A percentile compares a stretch with the other conserved stretches of the same genome.
These are phyloP conservation scores for Hyperoplus immaculatus DNA, from an alignment of 2,797 vertebrate species.

Conservation along the genomic window DNA sequence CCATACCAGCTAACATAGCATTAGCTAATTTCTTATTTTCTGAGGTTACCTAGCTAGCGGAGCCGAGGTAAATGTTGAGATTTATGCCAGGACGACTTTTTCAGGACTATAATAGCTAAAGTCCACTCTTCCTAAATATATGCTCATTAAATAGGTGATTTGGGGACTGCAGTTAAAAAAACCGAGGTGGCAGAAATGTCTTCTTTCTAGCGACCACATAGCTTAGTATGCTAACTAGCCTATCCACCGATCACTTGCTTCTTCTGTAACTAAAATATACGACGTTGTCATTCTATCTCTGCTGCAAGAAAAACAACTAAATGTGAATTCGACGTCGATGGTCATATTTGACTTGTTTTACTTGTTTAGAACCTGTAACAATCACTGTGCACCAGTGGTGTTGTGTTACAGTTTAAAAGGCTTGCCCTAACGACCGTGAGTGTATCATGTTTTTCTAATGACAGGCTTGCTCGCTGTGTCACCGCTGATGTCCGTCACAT, in stretches of 20 bases:
- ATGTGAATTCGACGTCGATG: neutral
- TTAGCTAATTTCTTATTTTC: slow-evolving; percentile 46
- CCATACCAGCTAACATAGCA: slow-evolving; percentile 68
- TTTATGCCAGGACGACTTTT: neutral
- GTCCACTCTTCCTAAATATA: neutral
- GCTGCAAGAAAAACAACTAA: neutral
- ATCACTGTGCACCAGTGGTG: neutral
- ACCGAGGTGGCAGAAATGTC: neutral
- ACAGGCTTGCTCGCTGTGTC: slow-evolving; percentile 13
- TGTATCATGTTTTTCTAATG: neutral
- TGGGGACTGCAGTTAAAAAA: neutral
- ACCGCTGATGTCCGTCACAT: slow-evolving; percentile 38
- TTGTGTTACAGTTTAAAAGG: slow-evolving; percentile 2
- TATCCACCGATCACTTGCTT: slow-evolving; percentile 26
- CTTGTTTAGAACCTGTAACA: neutral
- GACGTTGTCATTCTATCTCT: neutral
- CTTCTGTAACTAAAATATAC: slow-evolving; percentile 13
- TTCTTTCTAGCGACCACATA: slow-evolving; percentile 25
- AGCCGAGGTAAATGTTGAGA: slow-evolving; percentile 6
- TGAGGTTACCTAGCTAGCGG: slow-evolving; percentile 21
- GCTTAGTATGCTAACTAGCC: slow-evolving; percentile 57
- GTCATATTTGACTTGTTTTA: too few species aligned
- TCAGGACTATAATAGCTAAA: neutral
- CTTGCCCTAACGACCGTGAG: neutral
- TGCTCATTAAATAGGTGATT: fast-evolving